Conservation (phyloP, 2,888 invertebrate species). For the Agrochola litura region DNA sequence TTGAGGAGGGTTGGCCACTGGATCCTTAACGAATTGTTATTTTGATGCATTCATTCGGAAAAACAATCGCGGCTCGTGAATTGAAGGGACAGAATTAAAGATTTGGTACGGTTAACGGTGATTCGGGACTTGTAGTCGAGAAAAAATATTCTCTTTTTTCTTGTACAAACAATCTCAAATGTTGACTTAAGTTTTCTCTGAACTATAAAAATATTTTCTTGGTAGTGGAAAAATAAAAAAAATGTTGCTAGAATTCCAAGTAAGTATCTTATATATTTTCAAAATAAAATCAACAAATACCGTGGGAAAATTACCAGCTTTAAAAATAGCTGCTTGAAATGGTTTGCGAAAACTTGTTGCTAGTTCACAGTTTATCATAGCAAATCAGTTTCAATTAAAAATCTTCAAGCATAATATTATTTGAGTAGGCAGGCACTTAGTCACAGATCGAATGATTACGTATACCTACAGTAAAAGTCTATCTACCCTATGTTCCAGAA, state of each 20-base stretch:
- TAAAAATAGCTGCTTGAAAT: constrained; percentile 20
- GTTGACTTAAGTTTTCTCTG: constrained; percentile 13
- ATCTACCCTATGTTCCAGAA: no score
- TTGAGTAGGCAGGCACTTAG: background rate
- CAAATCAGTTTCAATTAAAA: constrained; percentile 14
- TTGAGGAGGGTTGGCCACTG: constrained; percentile 77
- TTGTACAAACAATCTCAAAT: constrained; percentile 38
- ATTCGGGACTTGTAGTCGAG: constrained; percentile 70
- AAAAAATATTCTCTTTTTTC: constrained; percentile 60
- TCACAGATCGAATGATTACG: background rate
- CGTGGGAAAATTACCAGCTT: constrained; percentile 36
- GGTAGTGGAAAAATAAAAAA: background rate
- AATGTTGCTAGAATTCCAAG: background rate
- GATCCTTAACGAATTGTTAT: constrained; percentile 87
- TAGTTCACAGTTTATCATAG: constrained; percentile 19
- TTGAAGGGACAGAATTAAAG: constrained; percentile 85
- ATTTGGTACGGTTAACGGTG: constrained; percentile 82
- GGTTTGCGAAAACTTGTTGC: constrained; percentile 9
- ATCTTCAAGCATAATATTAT: background rate
- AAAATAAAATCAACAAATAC: constrained; percentile 18
- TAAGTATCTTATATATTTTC: background rate
- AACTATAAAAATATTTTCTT: constrained; percentile 29
- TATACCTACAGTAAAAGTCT: no score
- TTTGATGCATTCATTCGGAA: constrained; percentile 88
- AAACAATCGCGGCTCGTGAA: constrained; percentile 86